A percentile compares a stretch with the other conserved stretches of the same genome.
Evolutionary conservation across 2,113 vertebrate genomes (phyloP).

Genomic region (sheep (Ovis aries)): DNA sequence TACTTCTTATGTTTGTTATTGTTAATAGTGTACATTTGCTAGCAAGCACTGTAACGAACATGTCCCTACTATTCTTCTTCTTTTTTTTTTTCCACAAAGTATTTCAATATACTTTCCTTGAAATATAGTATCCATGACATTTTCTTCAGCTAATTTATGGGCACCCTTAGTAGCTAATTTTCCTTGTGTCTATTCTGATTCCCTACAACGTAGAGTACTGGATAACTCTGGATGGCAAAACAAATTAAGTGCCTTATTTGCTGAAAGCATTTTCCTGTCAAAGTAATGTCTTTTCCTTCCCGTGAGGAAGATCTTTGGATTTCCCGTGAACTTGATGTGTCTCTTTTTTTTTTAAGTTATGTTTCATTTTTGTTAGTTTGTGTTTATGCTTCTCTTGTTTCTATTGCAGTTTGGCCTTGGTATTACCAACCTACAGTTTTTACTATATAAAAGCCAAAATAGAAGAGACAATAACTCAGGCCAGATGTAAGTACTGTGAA

Average conservation of each 20-base stretch:
- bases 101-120: background rate
- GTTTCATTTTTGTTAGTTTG: conserved; percentile 71
- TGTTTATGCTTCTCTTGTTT: conserved; percentile 77
- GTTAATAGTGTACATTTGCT: background rate
- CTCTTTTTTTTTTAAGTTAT: conserved; percentile 56
- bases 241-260: conserved; percentile 8
- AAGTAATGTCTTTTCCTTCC: conserved; percentile 41
- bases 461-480: conserved; percentile 90
- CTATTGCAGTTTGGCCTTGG: conserved; percentile 93
- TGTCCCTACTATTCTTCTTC: background rate
- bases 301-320: conserved; percentile 50
- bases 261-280: conserved; percentile 44
- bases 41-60: background rate
- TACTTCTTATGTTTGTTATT: background rate
- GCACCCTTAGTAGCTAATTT: background rate
- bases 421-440: conserved; percentile 96
- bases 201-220: background rate
- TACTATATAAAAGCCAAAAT: conserved; percentile 97
- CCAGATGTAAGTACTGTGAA: conserved; percentile 90
- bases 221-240: background rate
- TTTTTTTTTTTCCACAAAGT: background rate
- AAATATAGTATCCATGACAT: background rate
- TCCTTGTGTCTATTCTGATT: background rate
- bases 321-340: conserved; percentile 50
- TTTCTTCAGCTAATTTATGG: background rate